Base-by-base conservation (phyloP, 2,797 vertebrate species). In the Pseudomugil tenellus region DNA sequence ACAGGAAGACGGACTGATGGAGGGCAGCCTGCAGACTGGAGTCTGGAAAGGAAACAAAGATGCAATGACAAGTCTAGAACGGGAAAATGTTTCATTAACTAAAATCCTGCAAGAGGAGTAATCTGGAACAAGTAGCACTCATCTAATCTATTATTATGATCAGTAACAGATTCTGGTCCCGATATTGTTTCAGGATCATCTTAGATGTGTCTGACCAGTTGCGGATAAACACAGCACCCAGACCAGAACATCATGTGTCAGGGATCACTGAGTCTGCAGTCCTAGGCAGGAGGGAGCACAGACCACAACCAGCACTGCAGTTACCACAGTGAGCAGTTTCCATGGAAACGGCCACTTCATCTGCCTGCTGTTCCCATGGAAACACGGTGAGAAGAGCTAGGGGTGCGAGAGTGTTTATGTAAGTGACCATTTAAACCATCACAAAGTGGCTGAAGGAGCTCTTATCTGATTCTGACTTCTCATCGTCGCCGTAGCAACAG, bases 1-100 rank as follows among this genome's bases (percentile, higher is more conserved):
- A 91, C 72, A 93, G 80, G 77, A 94, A 94, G 81, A 94, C 82
- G 0, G 92, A 91, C 72, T 90, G 90, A 52, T 92, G 93, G 21
- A 93, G 84, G 2, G 69, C 78, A 25, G 85, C 79, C 83, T 93
- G 75, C 0, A 80, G 87, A 70, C 74, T 82, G 43, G 93, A 84
- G 4, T 81, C 74, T 62, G 59, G 34, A 46, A 19, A 21, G 23
- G 12, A 54, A 2, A 54, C 2, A 41, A n/a, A 52, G 16, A 28
- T 23, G 46, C 6, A 12, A n/a, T n/a, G 16, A 28, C 34, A 66
- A 14, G 13, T 16, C 35, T 4, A 37, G 16, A 12, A 37, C 11
- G 13, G 34, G 10, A 11, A 34, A 35, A 35, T 13, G 34, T 13
- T 35, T 35, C 32, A 35, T 11, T 11, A 12, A 35, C 34, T 12